Conservation (phyloP, 2,888 invertebrate genomes). For the Aquatica leii region DNA sequence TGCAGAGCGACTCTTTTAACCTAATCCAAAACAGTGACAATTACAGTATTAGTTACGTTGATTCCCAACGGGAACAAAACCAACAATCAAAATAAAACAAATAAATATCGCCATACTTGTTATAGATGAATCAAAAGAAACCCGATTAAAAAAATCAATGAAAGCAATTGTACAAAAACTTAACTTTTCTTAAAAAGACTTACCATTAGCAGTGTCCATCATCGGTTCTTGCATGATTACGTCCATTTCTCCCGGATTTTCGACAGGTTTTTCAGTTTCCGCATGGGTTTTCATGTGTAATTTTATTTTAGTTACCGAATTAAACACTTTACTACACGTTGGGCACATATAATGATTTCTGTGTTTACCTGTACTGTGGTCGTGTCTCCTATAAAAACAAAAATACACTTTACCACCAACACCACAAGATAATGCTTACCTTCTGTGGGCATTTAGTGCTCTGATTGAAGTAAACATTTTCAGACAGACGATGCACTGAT, state of each 20-base stretch:
- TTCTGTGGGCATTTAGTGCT: slow-evolving; percentile 48
- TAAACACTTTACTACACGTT: slow-evolving; percentile 44
- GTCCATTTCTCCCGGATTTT: neutral
- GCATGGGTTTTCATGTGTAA: slow-evolving; percentile 40
- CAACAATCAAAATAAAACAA: too few relatives aligned
- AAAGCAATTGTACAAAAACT: too few relatives aligned
- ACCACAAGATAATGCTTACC: too few relatives aligned
- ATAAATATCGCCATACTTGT: too few relatives aligned
- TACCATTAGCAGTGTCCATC: slow-evolving; percentile 43
- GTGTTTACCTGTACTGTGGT: slow-evolving; percentile 14
- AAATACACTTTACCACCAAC: too few relatives aligned
- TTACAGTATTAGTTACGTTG: too few relatives aligned
- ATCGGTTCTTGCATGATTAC: slow-evolving; percentile 43
- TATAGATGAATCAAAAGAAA: too few relatives aligned
- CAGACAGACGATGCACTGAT: slow-evolving; percentile 63
- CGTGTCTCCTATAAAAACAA: slow-evolving; percentile 18
- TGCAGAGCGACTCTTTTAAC: too few relatives aligned
- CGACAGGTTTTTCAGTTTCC: slow-evolving; percentile 1
- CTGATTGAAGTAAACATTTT: slow-evolving; percentile 55
- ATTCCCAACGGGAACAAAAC: too few relatives aligned
- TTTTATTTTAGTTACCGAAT: slow-evolving; percentile 36
- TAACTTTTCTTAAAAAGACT: too few relatives aligned
- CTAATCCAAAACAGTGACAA: too few relatives aligned
- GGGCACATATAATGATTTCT: slow-evolving; percentile 44
- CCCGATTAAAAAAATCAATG: too few relatives aligned